phyloP scores from a whole-genome alignment of 2,797 vertebrate genomes.

The Denticeps clupeoides region DNA sequence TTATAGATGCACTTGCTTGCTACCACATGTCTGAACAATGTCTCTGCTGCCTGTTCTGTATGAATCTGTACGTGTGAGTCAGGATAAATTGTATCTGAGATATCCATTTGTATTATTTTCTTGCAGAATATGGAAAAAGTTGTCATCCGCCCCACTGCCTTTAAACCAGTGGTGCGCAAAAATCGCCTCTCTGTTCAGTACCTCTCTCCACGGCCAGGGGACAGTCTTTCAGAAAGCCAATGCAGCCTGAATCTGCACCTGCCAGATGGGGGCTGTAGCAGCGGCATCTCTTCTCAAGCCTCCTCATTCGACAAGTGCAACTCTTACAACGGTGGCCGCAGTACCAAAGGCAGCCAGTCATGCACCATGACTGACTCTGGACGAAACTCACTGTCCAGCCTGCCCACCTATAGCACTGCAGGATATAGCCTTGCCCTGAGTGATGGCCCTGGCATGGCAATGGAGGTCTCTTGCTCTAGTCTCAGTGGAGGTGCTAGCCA shows the following conservation, averaged over 20 bases:
- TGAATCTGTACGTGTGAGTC: neutral
- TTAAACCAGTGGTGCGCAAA: conserved; percentile 93
- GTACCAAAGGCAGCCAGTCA: conserved; percentile 64
- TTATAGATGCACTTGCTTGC: too few species aligned
- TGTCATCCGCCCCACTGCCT: conserved; percentile 91
- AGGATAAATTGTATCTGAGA: neutral
- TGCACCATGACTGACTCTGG: conserved; percentile 92
- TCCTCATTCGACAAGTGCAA: conserved; percentile 60
- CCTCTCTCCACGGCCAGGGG: conserved; percentile 64
- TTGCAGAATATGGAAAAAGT: conserved; percentile 93
- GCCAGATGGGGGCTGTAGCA: conserved; percentile 39
- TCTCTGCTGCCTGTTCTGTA: neutral
- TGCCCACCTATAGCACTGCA: conserved; percentile 89
- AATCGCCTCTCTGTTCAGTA: conserved; percentile 77
- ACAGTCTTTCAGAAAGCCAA: conserved; percentile 79
- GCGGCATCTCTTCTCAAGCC: conserved; percentile 45
- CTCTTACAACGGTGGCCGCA: conserved; percentile 66
- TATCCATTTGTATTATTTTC: neutral
- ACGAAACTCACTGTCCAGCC: conserved; percentile 91
- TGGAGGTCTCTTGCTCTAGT: conserved; percentile 38
- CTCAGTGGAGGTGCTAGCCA: conserved; percentile 37
- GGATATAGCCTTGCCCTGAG: conserved; percentile 73
- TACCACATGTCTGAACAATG: too few species aligned
- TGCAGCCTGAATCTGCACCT: conserved; percentile 85
- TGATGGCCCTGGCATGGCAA: conserved; percentile 54